phyloP scores from a whole-genome alignment of 1,140 invertebrate genomes.

The Armadillidium nasatum region DNA sequence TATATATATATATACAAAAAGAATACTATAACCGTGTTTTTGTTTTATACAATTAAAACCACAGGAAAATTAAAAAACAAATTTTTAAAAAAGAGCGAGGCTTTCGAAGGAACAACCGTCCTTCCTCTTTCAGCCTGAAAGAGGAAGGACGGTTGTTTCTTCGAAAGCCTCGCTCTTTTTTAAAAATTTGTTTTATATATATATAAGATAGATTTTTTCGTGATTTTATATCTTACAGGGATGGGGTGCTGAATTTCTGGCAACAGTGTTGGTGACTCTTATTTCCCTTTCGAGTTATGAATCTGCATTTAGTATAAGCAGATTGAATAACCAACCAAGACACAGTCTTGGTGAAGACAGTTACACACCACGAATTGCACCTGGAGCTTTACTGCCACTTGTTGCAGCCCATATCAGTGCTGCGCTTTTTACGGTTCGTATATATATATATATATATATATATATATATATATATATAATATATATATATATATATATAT shows the following conservation, averaged over 20 bases:
- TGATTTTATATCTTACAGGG: no score
- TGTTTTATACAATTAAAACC: no score
- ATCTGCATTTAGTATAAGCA: constrained; percentile 8
- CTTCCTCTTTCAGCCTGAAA: no score
- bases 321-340: background rate
- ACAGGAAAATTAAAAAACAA: no score
- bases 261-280: constrained; percentile 30
- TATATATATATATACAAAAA: no score
- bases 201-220: background rate
- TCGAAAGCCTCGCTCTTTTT: background rate
- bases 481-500: background rate
- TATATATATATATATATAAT: background rate
- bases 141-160: no score
- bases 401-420: constrained; percentile 29
- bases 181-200: background rate
- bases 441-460: no score
- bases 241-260: constrained; percentile 37
- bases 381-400: constrained; percentile 28
- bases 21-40: no score
- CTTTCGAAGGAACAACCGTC: no score
- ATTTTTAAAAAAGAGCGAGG: no score
- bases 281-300: constrained; percentile 32
- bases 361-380: constrained; percentile 25
- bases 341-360: constrained; percentile 10
- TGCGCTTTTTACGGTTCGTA: constrained; percentile 33